Base-by-base conservation (phyloP, 2,797 vertebrate genomes). In the Melanotaenia nigrans region DNA sequence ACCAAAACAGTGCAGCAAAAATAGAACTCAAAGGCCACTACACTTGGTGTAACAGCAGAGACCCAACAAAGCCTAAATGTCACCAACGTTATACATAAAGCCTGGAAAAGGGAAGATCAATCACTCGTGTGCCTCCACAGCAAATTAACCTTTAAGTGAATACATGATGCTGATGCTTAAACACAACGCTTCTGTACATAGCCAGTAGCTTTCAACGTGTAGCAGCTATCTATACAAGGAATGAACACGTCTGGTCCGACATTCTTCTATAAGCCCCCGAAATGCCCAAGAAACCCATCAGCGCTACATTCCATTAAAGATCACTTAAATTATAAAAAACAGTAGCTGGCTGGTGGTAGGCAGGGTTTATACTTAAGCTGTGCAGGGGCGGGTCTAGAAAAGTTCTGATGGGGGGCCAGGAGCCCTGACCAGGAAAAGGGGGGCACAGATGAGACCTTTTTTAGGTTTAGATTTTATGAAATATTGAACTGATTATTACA, bases 71-170 rank as follows among this genome's bases (percentile, higher is more conserved):
- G 68, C 72, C 65, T 82, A 84, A 90, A 91, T 88, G 84, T 86
- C 87, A 90, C 45, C 73, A 72, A 63, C 74, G 70, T 86, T 87
- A 88, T 74, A 80, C 79, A 80, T 35, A 70, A 72, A 79, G 79
- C 35, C 28, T 28, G 28, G 28, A 28, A 28, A 28, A 28, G 28
- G 28, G 71, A 40, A 54, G 79, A 88, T 89, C 77, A 81, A 85
- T 91, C 84, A 77, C 61, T 82, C 82, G 75, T 79, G 83, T 78
- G 73, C 63, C 49, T 74, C 59, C 30, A 71, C 56, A 81, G 69
- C 80, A 91, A 82, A 90, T 87, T 87, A 91, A 89, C 89, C 85
- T 92, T 91, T 87, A 84, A 87, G 77, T 68, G 82, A 90, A 87
- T 77, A 88, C 56, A 79, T 88, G 83, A 84, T 1, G 35, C 38